Conservation (phyloP, 2,797 vertebrate genomes). For the Silurus aristotelis region DNA sequence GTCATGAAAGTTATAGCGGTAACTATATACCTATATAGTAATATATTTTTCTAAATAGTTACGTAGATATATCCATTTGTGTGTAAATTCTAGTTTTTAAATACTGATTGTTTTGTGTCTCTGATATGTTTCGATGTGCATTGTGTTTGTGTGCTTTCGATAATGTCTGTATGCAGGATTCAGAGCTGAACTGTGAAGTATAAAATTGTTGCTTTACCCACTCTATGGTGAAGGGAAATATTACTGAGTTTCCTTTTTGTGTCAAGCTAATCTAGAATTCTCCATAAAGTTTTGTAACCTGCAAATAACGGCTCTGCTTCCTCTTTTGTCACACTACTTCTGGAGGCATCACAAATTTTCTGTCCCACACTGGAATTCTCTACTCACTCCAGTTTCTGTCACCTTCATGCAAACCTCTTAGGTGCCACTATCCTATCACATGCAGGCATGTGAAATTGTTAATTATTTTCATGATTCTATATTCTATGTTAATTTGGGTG, state of each 20-base stretch:
- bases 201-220: slow-evolving; percentile 71
- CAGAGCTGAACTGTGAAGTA: slow-evolving; percentile 70
- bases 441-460: slow-evolving; percentile 44
- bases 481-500: not conserved
- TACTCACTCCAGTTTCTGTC: slow-evolving; percentile 31
- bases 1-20: slow-evolving; percentile 49
- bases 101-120: slow-evolving; percentile 25
- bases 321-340: slow-evolving; percentile 71
- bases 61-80: not conserved
- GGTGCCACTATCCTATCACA: slow-evolving; percentile 40
- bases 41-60: not conserved
- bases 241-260: slow-evolving; percentile 81
- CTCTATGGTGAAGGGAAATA: slow-evolving; percentile 72
- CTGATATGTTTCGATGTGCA: slow-evolving; percentile 26
- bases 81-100: slow-evolving; percentile 26
- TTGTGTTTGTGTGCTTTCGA: slow-evolving; percentile 65
- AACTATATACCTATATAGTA: too few relatives aligned
- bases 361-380: slow-evolving; percentile 22
- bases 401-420: slow-evolving; percentile 35
- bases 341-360: slow-evolving; percentile 48
- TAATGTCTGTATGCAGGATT: slow-evolving; percentile 76
- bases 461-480: too few relatives aligned
- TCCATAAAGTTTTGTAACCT: slow-evolving; percentile 91
- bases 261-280: slow-evolving; percentile 83
- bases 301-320: slow-evolving; percentile 82